Conservation (phyloP, 1,140 invertebrate genomes). For the Anoplophora glabripennis region DNA sequence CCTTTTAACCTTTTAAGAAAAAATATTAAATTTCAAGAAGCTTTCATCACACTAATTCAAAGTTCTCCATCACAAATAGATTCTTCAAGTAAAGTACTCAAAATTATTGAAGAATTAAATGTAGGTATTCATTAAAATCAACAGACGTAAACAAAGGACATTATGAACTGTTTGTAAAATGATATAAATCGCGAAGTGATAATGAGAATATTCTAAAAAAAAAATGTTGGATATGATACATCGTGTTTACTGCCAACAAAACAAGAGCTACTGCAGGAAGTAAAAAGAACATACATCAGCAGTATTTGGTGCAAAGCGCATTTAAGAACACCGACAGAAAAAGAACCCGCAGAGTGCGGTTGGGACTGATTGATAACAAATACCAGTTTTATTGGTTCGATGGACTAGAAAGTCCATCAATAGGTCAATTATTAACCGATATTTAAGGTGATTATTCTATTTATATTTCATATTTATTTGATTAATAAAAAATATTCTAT, state of each 20-base stretch:
- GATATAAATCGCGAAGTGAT: background rate
- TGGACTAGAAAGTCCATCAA: constrained; percentile 19
- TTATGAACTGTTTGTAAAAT: constrained; percentile 10
- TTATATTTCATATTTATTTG: too few relatives aligned
- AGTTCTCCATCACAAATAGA: background rate
- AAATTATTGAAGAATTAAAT: too few relatives aligned
- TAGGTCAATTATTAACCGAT: too few relatives aligned
- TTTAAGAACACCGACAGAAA: constrained; percentile 23
- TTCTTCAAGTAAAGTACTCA: constrained; percentile 9
- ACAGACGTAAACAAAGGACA: constrained; percentile 27
- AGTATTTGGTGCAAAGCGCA: constrained; percentile 31
- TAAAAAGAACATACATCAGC: constrained; percentile 21
- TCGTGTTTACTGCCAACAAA: constrained; percentile 28
- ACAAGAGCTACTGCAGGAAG: constrained; percentile 26
- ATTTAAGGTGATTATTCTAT: too few relatives aligned
- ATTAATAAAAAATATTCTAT: too few relatives aligned
- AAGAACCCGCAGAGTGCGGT: constrained; percentile 23
- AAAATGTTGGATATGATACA: constrained; percentile 24
- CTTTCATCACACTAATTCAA: too few relatives aligned
- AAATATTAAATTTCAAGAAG: too few relatives aligned
- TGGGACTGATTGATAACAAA: constrained; percentile 25
- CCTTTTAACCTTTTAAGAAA: too few relatives aligned
- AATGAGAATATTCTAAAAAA: background rate
- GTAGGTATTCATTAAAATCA: constrained; percentile 27
- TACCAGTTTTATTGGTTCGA: constrained; percentile 28